Base-by-base conservation (phyloP, 1,140 invertebrate species). In the Drosophila ficusphila region DNA sequence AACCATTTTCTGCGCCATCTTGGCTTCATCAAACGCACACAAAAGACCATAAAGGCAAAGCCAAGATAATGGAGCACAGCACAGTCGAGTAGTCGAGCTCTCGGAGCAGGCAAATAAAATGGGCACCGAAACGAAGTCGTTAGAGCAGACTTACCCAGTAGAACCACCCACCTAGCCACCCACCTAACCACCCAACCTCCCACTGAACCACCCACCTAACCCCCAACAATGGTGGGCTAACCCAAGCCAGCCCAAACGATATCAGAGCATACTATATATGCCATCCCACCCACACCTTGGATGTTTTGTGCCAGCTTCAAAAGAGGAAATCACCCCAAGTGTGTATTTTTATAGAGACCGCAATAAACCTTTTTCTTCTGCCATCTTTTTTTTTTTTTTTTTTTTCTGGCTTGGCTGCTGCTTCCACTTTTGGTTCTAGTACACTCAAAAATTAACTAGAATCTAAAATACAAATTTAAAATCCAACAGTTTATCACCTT, bases 331-430 rank as follows among this genome's bases (percentile, higher is more conserved):
- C 81, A 86, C 81, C 81, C 81, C 81, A 86, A 86, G 81, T 86
- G 81, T 86, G 82, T 86, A 86, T 86, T 86, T 86, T 86, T 86
- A 86, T 86, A 82, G 81, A 86, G 81, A 88, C 82, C 81, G 82
- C 81, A 86, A 86, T 86, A 86, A 86, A 86, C 81, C 81, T 86
- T 86, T 86, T 86, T 86, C 81, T 86, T 61, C 61, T 33, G 61
- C 64, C 64, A 68, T 82, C 72, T 81, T 56, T 77, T 48, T 29
- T 39, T 65, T 56, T 39, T 58, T 47, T 27, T 41, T 29, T 39
- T 29, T 39, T 65, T 56, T 39, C 49, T 47, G 19, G 33, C 21
- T 39, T 34, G 27, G 31, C 29, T 61, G 56, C 19, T 54, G 38
- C 56, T 67, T 29, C 47, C 18, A 19, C 60, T 58, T 54, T 65